Conservation (phyloP, 2,113 vertebrate species). For the Okapia johnstoni region DNA sequence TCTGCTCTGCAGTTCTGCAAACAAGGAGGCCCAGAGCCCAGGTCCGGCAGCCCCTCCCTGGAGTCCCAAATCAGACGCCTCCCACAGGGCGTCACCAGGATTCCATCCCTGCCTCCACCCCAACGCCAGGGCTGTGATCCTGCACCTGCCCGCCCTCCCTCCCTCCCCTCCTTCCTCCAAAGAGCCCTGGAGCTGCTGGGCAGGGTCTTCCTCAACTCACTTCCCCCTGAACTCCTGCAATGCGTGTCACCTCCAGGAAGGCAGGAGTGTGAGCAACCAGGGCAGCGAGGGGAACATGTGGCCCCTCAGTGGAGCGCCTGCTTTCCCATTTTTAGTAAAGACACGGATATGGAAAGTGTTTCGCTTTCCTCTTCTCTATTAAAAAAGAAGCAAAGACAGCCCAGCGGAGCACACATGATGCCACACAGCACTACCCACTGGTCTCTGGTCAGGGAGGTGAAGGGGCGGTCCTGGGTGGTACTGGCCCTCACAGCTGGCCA, state of each 20-base stretch:
- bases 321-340: background rate
- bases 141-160: background rate
- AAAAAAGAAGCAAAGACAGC: background rate
- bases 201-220: background rate
- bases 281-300: background rate
- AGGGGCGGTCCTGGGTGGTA: background rate
- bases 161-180: background rate
- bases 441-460: background rate
- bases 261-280: background rate
- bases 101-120: background rate
- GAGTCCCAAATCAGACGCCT: background rate
- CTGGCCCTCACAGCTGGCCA: background rate
- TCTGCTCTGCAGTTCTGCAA: background rate
- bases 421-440: background rate
- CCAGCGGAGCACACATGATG: accelerated
- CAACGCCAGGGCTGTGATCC: accelerated
- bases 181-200: background rate
- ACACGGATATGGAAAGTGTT: background rate
- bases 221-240: background rate
- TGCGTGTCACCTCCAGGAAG: background rate
- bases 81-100: background rate
- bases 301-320: background rate
- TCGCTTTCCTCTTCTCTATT: background rate
- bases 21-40: background rate
- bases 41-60: background rate